Base-by-base conservation (phyloP, 2,888 invertebrate species). In the Bruchidius siliquastri region DNA sequence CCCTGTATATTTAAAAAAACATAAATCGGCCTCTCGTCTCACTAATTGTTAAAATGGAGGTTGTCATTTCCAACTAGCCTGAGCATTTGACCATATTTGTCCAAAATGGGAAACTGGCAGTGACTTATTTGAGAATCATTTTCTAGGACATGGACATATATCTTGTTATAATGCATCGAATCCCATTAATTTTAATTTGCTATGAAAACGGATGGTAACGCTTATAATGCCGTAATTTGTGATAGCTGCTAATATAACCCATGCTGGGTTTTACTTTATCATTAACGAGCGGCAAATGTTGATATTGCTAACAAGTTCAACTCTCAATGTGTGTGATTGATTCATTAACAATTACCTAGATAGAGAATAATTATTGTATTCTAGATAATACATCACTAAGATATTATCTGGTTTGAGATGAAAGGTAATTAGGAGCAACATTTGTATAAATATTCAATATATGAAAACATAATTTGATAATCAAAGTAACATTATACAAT, bases 11-110 rank as follows among this genome's bases (percentile, higher is more conserved):
- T 1, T 4, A 26, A 49, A 8, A 13, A 49, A 13, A 49, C 49
- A 49, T 49, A 49, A 49, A 49, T 49, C 49, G 49, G 18, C 13
- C 49, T 49, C 49, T 49, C 49, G 49, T 49, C 49, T 74, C 74
- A 72, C 74, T 72, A 77, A 75, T 76, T 76, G 74, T 76, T 73
- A 26, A 70, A 67, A 6, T 71, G 75, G 77, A 77, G 77, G 77
- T 76, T 76, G 74, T 75, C 76, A 73, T 74, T 76, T 72, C 73
- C 73, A 26, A 8, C 2, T 3, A 49, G 49, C 18, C 49, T 26
- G 18, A 49, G 49, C 49, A 49, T 13, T 49, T 49, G 49, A 49
- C 49, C 49, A 49, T 49, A 49, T 49, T 4, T 13, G 49, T 49
- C 49, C 13, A 49, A 49, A 49, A 49, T 49, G 49, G 49, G 49